These are phyloP conservation scores for Falco cherrug DNA, from an alignment of 2,797 vertebrate species.

Conservation along the genomic window DNA sequence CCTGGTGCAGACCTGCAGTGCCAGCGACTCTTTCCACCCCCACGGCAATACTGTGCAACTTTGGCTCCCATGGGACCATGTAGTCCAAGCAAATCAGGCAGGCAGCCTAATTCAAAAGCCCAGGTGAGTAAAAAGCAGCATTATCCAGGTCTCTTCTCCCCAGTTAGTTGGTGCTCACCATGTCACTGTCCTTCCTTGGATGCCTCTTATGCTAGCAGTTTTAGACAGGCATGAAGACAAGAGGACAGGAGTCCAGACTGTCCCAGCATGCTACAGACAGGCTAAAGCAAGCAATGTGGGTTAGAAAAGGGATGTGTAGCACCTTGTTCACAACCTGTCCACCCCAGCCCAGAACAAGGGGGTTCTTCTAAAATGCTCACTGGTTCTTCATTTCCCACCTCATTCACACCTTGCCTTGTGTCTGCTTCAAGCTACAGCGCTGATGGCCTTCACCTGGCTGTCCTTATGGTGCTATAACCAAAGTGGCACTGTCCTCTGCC, in stretches of 20 bases:
- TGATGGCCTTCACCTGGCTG: neutral
- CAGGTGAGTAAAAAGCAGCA: neutral
- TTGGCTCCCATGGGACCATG: rapidly evolving
- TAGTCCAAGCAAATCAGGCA: neutral
- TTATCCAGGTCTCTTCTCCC: neutral
- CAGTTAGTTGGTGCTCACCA: neutral
- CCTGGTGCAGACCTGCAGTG: neutral
- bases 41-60: rapidly evolving
- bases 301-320: neutral
- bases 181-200: neutral
- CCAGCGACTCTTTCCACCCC: neutral
- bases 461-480: neutral
- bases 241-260: neutral
- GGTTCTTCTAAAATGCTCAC: neutral
- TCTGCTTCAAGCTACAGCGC: neutral
- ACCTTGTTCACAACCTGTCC: neutral
- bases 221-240: neutral
- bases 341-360: neutral
- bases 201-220: neutral
- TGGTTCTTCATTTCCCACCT: neutral
- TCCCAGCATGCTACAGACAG: neutral
- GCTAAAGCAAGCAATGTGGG: neutral
- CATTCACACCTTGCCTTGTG: neutral
- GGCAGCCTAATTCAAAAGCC: neutral
- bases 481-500: neutral